phyloP scores from a whole-genome alignment of 2,113 vertebrate genomes.

The Gobiocypris rarus region DNA sequence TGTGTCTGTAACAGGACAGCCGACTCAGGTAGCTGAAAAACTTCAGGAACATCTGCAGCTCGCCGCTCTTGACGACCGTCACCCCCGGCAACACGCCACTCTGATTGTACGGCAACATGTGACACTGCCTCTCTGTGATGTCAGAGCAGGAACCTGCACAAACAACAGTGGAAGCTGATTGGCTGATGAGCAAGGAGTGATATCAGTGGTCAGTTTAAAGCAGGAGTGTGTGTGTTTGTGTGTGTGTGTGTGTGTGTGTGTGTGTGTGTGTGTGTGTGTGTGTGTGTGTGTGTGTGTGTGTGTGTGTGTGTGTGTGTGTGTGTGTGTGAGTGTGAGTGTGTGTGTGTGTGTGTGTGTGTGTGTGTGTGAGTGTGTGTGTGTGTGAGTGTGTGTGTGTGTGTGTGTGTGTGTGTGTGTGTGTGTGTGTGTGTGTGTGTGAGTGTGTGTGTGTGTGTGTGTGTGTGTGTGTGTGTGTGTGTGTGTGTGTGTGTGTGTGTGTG shows the following conservation, averaged over 20 bases:
- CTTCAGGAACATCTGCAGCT: constrained; percentile 94
- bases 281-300: background rate
- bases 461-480: no score
- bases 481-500: no score
- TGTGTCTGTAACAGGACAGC: constrained; percentile 92
- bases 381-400: no score
- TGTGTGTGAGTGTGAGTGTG: background rate
- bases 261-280: no score
- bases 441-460: background rate
- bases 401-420: no score
- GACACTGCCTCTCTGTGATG: constrained; percentile 45
- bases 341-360: background rate
- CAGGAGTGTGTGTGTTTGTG: background rate
- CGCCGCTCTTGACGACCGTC: constrained; percentile 79
- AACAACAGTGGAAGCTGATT: constrained; percentile 19
- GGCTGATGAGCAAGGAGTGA: background rate
- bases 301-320: background rate
- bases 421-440: background rate
- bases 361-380: background rate
- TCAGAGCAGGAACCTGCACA: constrained; percentile 47
- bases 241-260: background rate
- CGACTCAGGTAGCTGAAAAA: constrained; percentile 93
- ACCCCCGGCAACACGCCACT: constrained; percentile 42
- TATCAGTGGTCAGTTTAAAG: background rate
- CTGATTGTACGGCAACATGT: constrained; percentile 52